Base-by-base conservation (phyloP, 2,888 invertebrate species). In the Gibbula magus region DNA sequence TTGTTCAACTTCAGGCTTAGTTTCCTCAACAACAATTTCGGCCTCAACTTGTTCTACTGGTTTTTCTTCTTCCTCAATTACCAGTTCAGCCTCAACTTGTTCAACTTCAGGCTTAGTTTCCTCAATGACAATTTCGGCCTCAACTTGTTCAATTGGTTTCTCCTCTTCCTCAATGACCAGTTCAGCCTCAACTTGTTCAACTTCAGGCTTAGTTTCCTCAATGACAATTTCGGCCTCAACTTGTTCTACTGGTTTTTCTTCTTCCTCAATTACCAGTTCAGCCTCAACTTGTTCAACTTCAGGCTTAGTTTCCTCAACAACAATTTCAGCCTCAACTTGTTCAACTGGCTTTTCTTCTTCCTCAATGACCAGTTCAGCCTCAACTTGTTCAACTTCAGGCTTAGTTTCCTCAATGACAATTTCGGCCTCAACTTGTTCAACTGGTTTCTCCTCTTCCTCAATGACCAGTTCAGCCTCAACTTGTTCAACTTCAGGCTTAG, bases 311-410 rank as follows among this genome's bases (percentile, higher is more conserved):
- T 77, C 70, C 16, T 77, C 78, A 74, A 22, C 16, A 39, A 79
- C 51, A 52, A 61, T 73, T 75, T 61, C 66, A 16, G 61, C 56
- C 5, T 56, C 22, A 39, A 66, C 52, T 54, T 75, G 53, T 10
- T 54, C 75, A 51, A 66, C 25, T 3, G n/a, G 29, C 7, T 51
- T 32, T 52, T 22, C 25, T 13, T 22, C 52, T 25, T 75, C 74
- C 52, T 74, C 61, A 45, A 83, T 78, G 22, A 76, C 79, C 39
- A 83, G n/a, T 22, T 83, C 81, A 18, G 78, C 82, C 35, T 81
- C 83, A 54, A 84, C 78, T 5, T 85, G 85, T 52, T 83, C 53
- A 35, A 45, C 20, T 29, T 22, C 51, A 45, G 73, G 35, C 13
- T 22, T 32, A 20, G 73, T 56, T 16, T 67, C 73, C 32, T 54